Percentiles rank a stretch among this genome's conserved stretches.
Evolutionary conservation across 2,797 vertebrate species (phyloP).

Genomic region (Peromyscus melanophrys): DNA sequence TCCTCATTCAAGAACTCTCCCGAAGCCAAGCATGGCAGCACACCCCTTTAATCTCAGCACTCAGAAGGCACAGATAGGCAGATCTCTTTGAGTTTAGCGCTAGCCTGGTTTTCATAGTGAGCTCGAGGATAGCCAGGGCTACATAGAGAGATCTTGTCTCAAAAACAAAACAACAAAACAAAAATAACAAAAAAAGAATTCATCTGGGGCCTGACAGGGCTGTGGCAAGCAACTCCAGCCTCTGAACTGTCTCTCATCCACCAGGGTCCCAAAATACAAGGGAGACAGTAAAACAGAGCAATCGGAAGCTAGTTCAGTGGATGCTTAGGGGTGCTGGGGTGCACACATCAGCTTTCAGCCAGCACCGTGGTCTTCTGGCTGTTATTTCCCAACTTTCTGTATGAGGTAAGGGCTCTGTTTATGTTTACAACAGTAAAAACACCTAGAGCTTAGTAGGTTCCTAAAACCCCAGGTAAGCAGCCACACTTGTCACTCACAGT

Average conservation of each 20-base stretch:
- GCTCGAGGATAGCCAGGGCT: background rate
- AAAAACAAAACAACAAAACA: background rate
- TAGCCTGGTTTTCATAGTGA: background rate
- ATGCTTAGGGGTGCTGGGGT: background rate
- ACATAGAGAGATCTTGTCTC: background rate
- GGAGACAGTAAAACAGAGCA: rapidly evolving
- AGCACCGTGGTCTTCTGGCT: rapidly evolving
- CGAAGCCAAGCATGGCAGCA: no score
- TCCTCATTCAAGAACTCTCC: no score
- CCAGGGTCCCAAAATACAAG: background rate
- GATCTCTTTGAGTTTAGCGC: background rate
- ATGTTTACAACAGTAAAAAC: background rate
- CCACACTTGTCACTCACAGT: rapidly evolving
- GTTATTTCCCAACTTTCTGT: background rate
- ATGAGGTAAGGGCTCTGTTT: background rate
- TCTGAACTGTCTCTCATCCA: background rate
- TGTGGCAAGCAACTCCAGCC: rapidly evolving
- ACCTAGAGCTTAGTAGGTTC: background rate
- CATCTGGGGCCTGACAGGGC: background rate
- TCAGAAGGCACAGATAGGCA: background rate
- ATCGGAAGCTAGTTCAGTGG: background rate
- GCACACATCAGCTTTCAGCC: background rate
- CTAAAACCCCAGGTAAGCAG: background rate
- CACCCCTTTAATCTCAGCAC: background rate
- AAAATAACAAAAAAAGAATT: background rate